Evolutionary conservation across 2,888 invertebrate genomes (phyloP).

Genomic region (Drosophila rubida): DNA sequence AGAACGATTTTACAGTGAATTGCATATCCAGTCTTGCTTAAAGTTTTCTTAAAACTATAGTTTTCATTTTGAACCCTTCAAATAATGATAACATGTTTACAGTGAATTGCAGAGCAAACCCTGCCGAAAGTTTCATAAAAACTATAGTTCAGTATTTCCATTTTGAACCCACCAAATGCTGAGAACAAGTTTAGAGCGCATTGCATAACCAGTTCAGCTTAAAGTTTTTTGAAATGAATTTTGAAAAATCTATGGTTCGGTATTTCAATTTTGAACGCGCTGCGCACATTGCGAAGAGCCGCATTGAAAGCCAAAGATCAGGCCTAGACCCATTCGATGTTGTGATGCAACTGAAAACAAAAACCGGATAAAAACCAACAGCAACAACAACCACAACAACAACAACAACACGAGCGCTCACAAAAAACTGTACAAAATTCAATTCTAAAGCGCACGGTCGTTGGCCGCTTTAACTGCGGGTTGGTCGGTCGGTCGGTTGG

Average conservation of each 20-base stretch:
- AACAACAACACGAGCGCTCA: conserved; percentile 27
- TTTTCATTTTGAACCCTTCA: no score
- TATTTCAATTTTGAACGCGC: no score
- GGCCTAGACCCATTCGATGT: conserved; percentile 1
- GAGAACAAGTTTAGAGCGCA: no score
- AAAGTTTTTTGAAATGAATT: background rate
- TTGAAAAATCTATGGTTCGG: background rate
- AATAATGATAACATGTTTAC: no score
- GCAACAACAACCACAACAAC: background rate
- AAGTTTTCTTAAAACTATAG: no score
- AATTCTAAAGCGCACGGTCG: conserved; percentile 57
- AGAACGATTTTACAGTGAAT: no score
- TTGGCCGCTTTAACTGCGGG: conserved; percentile 35
- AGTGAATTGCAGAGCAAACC: no score
- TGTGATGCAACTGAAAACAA: conserved; percentile 24
- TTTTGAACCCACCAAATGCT: no score
- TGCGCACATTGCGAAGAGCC: background rate
- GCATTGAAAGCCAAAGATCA: conserved; percentile 3
- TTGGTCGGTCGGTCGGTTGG: conserved; percentile 1
- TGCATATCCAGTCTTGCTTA: no score
- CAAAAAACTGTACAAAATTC: conserved; percentile 66
- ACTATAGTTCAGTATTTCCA: no score
- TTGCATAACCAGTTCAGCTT: no score
- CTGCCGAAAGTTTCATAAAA: no score
- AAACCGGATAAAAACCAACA: conserved; percentile 22